Evolutionary conservation across 2,113 vertebrate species (phyloP).

Genomic region (Paradoxurus hermaphroditus): DNA sequence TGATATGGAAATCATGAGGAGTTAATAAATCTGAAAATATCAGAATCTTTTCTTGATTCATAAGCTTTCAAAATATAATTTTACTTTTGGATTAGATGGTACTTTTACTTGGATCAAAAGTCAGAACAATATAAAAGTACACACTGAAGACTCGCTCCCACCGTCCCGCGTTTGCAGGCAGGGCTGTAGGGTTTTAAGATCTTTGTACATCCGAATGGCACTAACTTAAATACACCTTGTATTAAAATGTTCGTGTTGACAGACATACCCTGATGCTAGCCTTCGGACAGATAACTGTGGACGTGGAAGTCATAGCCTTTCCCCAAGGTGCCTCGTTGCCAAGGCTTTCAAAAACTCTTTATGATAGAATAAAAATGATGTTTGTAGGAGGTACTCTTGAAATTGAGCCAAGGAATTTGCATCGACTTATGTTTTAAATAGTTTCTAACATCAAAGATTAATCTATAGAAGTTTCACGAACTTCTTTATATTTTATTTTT

Average conservation of each 20-base stretch:
- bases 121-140: neutral
- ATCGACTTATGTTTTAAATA: neutral
- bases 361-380: neutral
- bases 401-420: neutral
- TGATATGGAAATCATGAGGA: neutral
- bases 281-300: neutral
- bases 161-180: neutral
- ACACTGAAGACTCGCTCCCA: neutral
- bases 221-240: neutral
- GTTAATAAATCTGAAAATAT: neutral
- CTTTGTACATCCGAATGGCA: neutral
- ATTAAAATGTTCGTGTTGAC: neutral
- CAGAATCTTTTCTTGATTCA: neutral
- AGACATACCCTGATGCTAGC: neutral
- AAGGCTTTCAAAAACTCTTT: neutral
- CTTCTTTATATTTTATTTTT: neutral
- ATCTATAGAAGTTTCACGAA: neutral
- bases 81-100: neutral
- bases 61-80: neutral
- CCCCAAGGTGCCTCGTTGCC: neutral
- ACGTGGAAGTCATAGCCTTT: neutral
- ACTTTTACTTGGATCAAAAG: neutral
- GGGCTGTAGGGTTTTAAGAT: neutral
- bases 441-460: slow-evolving; percentile 23
- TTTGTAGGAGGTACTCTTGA: neutral